Evolutionary conservation across 2,113 vertebrate genomes (phyloP).

Genomic region (Colistium nudipinnis): DNA sequence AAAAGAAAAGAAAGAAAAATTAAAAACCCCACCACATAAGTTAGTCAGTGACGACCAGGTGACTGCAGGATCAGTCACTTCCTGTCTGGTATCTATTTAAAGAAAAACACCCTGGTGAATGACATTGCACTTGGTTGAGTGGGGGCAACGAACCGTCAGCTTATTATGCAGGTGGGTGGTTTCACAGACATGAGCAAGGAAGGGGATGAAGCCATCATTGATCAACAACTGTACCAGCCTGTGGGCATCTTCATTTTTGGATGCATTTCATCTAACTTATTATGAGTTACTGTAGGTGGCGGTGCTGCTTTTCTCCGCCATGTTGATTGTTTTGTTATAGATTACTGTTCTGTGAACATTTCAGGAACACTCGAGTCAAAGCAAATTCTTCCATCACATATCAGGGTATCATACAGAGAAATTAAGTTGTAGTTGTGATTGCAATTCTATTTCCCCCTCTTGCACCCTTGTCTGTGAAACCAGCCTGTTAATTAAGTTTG

Average conservation of each 20-base stretch:
- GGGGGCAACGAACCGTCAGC: constrained; percentile 37
- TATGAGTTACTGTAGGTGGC: too few relatives aligned
- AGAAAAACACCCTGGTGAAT: constrained; percentile 27
- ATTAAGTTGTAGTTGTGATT: background rate
- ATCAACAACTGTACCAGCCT: background rate
- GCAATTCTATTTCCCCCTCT: too few relatives aligned
- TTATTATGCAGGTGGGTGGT: constrained; percentile 6
- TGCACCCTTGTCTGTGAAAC: constrained; percentile 17
- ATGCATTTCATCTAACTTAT: too few relatives aligned
- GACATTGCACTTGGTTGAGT: constrained; percentile 58
- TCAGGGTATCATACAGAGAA: too few relatives aligned
- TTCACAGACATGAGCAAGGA: constrained; percentile 23
- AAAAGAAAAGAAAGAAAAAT: constrained; percentile 37
- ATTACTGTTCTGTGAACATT: too few relatives aligned
- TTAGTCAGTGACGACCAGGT: constrained; percentile 42
- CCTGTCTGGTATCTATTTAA: constrained; percentile 1
- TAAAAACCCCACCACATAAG: constrained; percentile 57
- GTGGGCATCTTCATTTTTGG: too few relatives aligned
- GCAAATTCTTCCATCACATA: too few relatives aligned
- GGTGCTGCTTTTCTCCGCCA: too few relatives aligned
- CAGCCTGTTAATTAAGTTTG: background rate
- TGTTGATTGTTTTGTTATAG: too few relatives aligned
- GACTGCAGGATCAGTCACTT: constrained; percentile 22
- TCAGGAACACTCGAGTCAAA: too few relatives aligned
- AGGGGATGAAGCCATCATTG: background rate